Percentiles rank a stretch among this genome's conserved stretches.
Conservation (phyloP, 2,113 vertebrate genomes). For the Oreochromis tanganicae region DNA sequence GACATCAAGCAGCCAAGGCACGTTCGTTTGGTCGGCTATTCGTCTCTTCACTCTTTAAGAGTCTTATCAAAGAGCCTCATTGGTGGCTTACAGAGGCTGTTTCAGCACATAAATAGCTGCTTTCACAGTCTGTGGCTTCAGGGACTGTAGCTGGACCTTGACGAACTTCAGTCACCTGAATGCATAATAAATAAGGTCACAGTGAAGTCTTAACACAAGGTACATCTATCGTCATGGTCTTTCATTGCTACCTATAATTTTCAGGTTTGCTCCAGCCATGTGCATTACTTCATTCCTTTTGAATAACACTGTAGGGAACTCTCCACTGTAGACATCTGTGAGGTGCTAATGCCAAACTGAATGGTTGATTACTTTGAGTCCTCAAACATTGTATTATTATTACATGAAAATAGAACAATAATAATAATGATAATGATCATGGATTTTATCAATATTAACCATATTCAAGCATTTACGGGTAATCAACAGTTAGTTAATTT, state of each 20-base stretch:
- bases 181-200: slow-evolving; percentile 25
- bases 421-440: fast-evolving
- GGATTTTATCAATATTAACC: neutral
- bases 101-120: slow-evolving; percentile 23
- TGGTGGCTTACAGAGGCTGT: neutral
- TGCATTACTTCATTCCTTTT: neutral
- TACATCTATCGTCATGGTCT: neutral
- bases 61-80: slow-evolving; percentile 1
- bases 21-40: neutral
- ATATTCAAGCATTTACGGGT: neutral
- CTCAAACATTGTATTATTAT: neutral
- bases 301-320: neutral
- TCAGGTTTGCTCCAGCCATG: neutral
- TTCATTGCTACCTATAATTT: neutral
- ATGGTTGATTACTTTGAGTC: neutral
- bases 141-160: neutral
- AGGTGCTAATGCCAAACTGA: neutral
- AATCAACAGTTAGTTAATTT: neutral
- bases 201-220: neutral
- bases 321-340: neutral
- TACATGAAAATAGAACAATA: neutral
- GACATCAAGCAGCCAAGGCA: neutral
- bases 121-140: neutral
- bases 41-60: neutral
- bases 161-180: neutral